These are phyloP conservation scores for Labia minor DNA, from an alignment of 2,888 invertebrate species.

Conservation along the genomic window DNA sequence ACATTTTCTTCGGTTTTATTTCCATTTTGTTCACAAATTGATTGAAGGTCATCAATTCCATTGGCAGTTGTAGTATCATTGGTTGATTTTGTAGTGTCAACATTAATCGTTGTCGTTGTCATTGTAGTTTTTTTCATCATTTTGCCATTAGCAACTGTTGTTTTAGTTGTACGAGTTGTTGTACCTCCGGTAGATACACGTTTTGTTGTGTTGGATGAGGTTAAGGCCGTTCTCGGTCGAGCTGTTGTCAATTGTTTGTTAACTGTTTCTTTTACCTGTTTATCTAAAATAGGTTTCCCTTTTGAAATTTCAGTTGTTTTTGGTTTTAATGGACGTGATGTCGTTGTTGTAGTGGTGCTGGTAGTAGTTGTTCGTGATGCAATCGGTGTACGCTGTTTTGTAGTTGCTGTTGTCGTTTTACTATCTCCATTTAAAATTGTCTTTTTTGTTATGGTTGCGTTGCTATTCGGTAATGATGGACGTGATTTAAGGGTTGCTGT, in stretches of 20 bases:
- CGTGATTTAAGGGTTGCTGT: constrained; percentile 22
- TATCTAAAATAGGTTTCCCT: constrained; percentile 35
- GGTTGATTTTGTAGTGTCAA: constrained; percentile 32
- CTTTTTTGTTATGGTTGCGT: constrained; percentile 9
- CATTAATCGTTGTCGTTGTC: constrained; percentile 30
- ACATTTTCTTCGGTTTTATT: constrained; percentile 28
- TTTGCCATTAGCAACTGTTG: constrained; percentile 26
- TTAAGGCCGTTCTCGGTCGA: constrained; percentile 34
- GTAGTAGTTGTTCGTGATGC: constrained; percentile 21
- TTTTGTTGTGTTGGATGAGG: constrained; percentile 33
- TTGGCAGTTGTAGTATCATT: constrained; percentile 28
- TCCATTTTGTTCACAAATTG: constrained; percentile 24
- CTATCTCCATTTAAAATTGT: not conserved
- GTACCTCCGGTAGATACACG: constrained; percentile 22
- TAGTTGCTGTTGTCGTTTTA: constrained; percentile 4
- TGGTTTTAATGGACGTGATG: constrained; percentile 23
- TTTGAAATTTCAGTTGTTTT: constrained; percentile 31
- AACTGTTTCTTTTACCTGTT: constrained; percentile 57
- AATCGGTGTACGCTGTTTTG: constrained; percentile 16
- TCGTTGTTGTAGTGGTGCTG: constrained; percentile 26
- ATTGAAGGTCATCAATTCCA: constrained; percentile 23
- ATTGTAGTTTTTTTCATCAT: constrained; percentile 26
- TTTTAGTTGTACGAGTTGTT: constrained; percentile 31
- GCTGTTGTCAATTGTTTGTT: constrained; percentile 54
- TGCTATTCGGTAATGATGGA: constrained; percentile 16